Conservation (phyloP, 2,888 invertebrate species). For the Acleris cristana region DNA sequence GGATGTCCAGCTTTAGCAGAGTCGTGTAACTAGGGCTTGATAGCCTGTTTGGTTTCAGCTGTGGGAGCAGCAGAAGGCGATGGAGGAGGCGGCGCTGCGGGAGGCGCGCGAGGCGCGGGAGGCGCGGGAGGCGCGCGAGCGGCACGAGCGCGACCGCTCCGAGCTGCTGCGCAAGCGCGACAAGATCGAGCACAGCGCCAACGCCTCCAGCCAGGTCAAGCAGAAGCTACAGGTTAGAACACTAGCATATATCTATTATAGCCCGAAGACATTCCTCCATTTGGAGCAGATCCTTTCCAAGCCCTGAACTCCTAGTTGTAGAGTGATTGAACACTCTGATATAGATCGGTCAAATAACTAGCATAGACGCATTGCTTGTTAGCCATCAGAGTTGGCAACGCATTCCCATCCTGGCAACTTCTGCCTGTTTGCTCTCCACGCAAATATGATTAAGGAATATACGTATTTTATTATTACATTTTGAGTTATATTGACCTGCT, state of each 20-base stretch:
- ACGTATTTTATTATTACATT: background rate
- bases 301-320: no score
- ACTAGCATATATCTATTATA: background rate
- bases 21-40: conserved; percentile 31
- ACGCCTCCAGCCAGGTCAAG: conserved; percentile 98
- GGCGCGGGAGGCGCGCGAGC: conserved; percentile 87
- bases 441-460: no score
- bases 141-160: conserved; percentile 91
- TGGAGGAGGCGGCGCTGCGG: conserved; percentile 91
- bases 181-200: conserved; percentile 97
- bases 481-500: background rate
- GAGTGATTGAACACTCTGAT: no score
- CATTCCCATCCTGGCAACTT: no score
- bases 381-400: no score
- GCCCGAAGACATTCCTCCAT: no score
- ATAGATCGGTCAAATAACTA: no score
- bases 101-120: conserved; percentile 92
- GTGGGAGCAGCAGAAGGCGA: conserved; percentile 95
- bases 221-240: conserved; percentile 93
- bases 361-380: no score
- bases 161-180: conserved; percentile 96
- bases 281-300: no score
- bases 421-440: no score
- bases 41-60: conserved; percentile 83
- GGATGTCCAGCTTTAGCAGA: no score